phyloP scores from a whole-genome alignment of 2,797 vertebrate species.

The Neosilurus mollespiculum region DNA sequence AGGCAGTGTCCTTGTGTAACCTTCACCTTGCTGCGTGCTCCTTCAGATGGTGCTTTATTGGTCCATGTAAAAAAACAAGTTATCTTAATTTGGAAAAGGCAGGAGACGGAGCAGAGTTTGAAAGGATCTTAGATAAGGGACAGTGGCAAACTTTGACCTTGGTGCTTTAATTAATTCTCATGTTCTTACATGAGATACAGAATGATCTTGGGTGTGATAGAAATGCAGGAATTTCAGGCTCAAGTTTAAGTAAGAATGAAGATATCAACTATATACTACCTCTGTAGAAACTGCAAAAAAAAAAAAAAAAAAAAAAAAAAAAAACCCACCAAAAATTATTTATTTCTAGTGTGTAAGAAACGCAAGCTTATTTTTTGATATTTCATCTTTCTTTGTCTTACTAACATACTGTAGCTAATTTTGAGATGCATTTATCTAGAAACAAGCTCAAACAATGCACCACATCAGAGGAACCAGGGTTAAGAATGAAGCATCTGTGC shows the following conservation, averaged over 20 bases:
- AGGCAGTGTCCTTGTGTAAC: constrained; percentile 53
- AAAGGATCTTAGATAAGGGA: background rate
- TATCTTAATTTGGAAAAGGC: constrained; percentile 23
- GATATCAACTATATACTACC: background rate
- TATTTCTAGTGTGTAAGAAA: too few relatives aligned
- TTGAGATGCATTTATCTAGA: too few relatives aligned
- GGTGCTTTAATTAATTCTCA: background rate
- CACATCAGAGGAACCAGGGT: too few relatives aligned
- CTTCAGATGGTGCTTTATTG: constrained; percentile 14
- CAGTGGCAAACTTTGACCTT: constrained; percentile 2
- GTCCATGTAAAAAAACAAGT: background rate
- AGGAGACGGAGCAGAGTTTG: background rate
- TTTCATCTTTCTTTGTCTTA: too few relatives aligned
- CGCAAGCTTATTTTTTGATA: too few relatives aligned
- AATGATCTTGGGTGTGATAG: background rate
- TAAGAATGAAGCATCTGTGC: too few relatives aligned
- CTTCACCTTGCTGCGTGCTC: constrained; percentile 58
- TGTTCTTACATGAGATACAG: background rate
- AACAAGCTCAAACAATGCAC: too few relatives aligned
- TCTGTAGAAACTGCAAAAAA: too few relatives aligned
- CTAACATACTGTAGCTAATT: too few relatives aligned
- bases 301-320: too few relatives aligned
- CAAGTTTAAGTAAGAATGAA: background rate
- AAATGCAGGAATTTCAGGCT: background rate
- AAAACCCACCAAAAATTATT: too few relatives aligned